Percentiles rank a stretch among this genome's conserved stretches.
phyloP scores from a whole-genome alignment of 2,113 vertebrate genomes.

The Bufo gargarizans region DNA sequence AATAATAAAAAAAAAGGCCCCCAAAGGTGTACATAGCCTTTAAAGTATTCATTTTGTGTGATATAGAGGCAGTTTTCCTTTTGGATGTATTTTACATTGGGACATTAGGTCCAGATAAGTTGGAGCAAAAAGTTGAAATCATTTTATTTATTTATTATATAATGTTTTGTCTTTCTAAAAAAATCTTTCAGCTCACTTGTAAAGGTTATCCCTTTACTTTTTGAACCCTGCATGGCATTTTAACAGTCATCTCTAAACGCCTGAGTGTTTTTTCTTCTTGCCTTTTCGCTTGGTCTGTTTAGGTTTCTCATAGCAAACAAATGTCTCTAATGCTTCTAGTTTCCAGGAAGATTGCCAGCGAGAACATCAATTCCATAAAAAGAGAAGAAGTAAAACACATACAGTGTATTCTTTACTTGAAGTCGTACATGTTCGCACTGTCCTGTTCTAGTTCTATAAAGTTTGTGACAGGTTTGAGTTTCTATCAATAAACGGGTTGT shows the following conservation, averaged over 20 bases:
- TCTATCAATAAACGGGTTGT: constrained; percentile 61
- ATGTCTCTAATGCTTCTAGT: constrained; percentile 65
- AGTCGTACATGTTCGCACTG: rapidly evolving
- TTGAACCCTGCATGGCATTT: neutral
- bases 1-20: too few species aligned
- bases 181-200: neutral
- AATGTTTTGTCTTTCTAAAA: neutral
- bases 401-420: constrained; percentile 56
- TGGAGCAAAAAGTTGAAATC: neutral
- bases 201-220: neutral
- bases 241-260: neutral
- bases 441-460: neutral
- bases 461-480: constrained; percentile 57
- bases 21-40: too few species aligned
- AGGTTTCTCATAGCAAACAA: constrained; percentile 70
- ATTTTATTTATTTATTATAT: neutral
- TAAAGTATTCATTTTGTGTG: too few species aligned
- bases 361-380: constrained; percentile 76
- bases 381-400: constrained; percentile 68
- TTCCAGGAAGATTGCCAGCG: constrained; percentile 76
- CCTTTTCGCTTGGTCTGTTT: constrained; percentile 67
- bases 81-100: too few species aligned
- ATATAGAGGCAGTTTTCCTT: too few species aligned
- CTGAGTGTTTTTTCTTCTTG: constrained; percentile 43
- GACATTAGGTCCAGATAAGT: neutral